Evolutionary conservation across 2,113 vertebrate species (phyloP).

Genomic region (Falcunculus frontatus): DNA sequence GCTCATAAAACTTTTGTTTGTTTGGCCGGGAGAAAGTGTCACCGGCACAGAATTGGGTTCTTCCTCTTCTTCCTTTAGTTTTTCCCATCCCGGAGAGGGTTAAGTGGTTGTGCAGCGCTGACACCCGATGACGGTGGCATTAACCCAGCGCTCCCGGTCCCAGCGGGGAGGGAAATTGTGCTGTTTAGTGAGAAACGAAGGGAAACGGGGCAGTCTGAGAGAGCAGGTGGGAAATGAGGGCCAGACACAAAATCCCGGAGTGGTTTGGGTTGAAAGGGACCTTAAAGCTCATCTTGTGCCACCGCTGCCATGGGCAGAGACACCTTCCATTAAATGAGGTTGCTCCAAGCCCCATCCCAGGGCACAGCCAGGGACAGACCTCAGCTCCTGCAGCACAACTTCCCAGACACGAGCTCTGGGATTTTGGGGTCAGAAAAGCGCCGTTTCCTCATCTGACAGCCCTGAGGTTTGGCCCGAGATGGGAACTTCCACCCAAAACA

Average conservation of each 20-base stretch:
- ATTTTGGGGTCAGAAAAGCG: fast-evolving
- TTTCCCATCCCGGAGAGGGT: not conserved
- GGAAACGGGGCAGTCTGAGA: fast-evolving
- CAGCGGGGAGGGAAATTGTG: fast-evolving
- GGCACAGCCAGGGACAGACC: not conserved
- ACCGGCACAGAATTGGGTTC: not conserved
- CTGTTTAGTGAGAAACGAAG: fast-evolving
- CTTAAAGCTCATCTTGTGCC: not conserved
- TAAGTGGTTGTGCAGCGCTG: fast-evolving
- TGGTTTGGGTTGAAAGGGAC: not conserved
- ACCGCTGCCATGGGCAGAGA: not conserved
- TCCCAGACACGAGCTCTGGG: fast-evolving
- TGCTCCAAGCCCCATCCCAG: not conserved
- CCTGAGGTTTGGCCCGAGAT: fast-evolving
- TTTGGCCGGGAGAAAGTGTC: constrained; percentile 22
- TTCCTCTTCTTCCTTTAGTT: not conserved
- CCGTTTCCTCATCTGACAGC: fast-evolving
- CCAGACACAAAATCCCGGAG: fast-evolving
- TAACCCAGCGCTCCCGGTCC: not conserved
- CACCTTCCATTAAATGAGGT: not conserved
- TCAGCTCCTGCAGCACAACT: fast-evolving
- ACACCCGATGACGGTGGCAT: not conserved
- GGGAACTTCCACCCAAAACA: fast-evolving
- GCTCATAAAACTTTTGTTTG: constrained; percentile 37
- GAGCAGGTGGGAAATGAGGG: not conserved